phyloP scores from a whole-genome alignment of 2,113 vertebrate species.

The Baryphthengus martii region DNA sequence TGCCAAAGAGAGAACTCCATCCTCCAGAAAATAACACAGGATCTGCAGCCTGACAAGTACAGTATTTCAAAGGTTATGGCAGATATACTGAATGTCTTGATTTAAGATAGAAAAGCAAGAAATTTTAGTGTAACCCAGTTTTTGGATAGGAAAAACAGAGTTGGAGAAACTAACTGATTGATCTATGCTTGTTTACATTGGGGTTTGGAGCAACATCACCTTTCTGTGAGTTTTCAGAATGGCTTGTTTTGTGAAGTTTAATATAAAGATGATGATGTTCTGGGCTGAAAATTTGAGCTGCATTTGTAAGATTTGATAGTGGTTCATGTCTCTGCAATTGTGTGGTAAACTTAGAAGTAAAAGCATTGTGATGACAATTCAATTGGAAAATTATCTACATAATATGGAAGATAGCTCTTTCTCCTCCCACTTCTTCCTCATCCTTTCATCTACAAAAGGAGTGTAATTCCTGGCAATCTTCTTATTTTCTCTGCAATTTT shows the following conservation, averaged over 20 bases:
- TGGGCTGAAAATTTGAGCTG: neutral
- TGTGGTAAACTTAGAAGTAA: constrained; percentile 20
- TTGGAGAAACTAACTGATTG: neutral
- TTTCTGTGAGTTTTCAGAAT: neutral
- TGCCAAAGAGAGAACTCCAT: neutral
- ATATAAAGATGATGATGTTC: neutral
- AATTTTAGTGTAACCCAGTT: neutral
- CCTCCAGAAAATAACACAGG: neutral
- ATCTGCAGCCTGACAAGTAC: neutral
- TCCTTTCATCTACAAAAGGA: constrained; percentile 21
- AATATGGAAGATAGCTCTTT: neutral
- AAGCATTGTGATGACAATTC: neutral
- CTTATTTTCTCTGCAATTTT: constrained; percentile 42
- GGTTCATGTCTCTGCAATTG: neutral
- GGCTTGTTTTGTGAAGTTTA: neutral
- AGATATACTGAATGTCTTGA: neutral
- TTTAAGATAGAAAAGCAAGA: neutral
- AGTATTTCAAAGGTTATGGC: neutral
- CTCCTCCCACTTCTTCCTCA: constrained; percentile 19
- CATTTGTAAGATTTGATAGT: neutral
- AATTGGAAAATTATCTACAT: constrained; percentile 8
- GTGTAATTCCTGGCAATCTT: constrained; percentile 48
- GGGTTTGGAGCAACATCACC: neutral
- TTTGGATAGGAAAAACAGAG: neutral
- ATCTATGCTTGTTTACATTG: neutral